phyloP scores from a whole-genome alignment of 2,888 invertebrate species.

The Hypomecis punctinalis region DNA sequence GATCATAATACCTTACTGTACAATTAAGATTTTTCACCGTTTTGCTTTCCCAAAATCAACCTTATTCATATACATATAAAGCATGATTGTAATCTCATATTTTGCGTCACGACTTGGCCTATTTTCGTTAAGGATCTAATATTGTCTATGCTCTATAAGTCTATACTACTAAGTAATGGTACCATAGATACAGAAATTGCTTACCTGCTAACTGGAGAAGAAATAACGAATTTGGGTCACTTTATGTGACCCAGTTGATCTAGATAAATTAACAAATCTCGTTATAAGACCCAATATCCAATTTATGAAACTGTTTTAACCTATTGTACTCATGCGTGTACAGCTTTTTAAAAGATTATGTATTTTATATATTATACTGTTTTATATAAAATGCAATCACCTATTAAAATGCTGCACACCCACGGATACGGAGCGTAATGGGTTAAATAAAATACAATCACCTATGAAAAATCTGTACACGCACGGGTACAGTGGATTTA shows the following conservation, averaged over 20 bases:
- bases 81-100: neutral
- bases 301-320: neutral
- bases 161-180: conserved; percentile 36
- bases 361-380: too few relatives aligned
- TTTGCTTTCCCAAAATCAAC: too few relatives aligned
- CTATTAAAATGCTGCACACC: too few relatives aligned
- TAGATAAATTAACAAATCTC: conserved; percentile 1
- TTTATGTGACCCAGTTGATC: neutral
- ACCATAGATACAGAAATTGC: conserved; percentile 3
- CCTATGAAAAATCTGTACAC: too few relatives aligned
- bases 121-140: conserved; percentile 31
- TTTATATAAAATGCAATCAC: too few relatives aligned
- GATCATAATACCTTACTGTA: neutral
- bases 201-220: conserved; percentile 9
- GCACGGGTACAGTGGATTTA: too few relatives aligned
- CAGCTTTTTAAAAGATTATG: too few relatives aligned
- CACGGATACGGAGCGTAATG: too few relatives aligned
- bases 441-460: too few relatives aligned
- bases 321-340: too few relatives aligned
- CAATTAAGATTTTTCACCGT: too few relatives aligned
- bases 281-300: neutral
- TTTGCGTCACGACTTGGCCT: conserved; percentile 14
- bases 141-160: conserved; percentile 37
- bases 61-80: too few relatives aligned
- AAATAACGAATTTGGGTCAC: neutral